These are phyloP conservation scores for Ephydatia muelleri DNA, from an alignment of 37 sponge, comb jelly and placozoan genomes.

Conservation along the genomic window DNA sequence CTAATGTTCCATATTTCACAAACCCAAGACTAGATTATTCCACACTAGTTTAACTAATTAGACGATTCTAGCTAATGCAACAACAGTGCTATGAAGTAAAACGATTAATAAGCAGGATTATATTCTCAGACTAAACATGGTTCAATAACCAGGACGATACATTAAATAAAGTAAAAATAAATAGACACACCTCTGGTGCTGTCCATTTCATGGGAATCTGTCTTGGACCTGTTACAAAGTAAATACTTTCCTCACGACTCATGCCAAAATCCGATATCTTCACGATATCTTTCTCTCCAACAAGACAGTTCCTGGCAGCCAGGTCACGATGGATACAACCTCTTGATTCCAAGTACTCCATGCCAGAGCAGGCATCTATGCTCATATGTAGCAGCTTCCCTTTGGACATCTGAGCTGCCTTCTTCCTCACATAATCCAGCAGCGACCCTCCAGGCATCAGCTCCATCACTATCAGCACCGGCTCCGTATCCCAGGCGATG, in stretches of 20 bases:
- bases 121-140: no score
- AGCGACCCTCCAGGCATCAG: conserved; percentile 91
- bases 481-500: conserved; percentile 76
- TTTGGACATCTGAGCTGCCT: conserved; percentile 33
- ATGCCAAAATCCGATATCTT: conserved; percentile 96
- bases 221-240: conserved; percentile 60
- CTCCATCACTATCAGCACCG: conserved; percentile 96
- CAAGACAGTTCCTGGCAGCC: conserved; percentile 93
- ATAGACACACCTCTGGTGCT: conserved; percentile 84
- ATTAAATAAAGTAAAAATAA: no score
- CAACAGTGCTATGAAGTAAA: no score
- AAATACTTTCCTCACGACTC: conserved; percentile 86
- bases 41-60: no score
- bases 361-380: conserved; percentile 70
- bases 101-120: no score
- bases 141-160: no score
- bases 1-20: no score
- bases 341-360: conserved; percentile 78
- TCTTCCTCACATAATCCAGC: conserved; percentile 78
- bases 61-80: no score
- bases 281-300: conserved; percentile 64
- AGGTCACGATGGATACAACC: conserved; percentile 92
- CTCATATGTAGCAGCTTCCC: conserved; percentile 56
- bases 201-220: conserved; percentile 95
- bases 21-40: no score